Percentiles rank a stretch among this genome's conserved stretches.
phyloP scores from a whole-genome alignment of 2,113 vertebrate species.

The Hippocampus abdominalis region DNA sequence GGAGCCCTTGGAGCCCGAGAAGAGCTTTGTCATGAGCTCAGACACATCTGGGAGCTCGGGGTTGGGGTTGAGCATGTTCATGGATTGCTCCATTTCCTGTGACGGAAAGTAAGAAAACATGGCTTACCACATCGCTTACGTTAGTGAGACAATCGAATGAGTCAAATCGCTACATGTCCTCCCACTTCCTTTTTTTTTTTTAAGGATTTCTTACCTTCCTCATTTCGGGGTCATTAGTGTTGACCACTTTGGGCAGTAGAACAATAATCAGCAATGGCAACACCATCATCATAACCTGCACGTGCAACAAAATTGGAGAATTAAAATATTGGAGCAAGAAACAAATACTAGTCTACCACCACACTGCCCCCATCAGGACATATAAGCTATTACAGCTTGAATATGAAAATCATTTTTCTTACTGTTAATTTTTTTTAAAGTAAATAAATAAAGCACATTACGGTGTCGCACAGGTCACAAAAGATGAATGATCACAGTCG shows the following conservation, averaged over 20 bases:
- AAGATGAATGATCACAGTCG: background rate
- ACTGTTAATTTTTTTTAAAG: background rate
- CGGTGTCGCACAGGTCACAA: too few relatives aligned
- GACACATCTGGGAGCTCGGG: constrained; percentile 97
- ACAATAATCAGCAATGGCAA: constrained; percentile 96
- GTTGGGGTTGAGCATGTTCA: constrained; percentile 99
- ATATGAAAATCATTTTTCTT: background rate
- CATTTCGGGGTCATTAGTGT: constrained; percentile 98
- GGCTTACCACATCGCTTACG: background rate
- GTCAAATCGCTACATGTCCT: background rate
- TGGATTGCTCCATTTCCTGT: constrained; percentile 99
- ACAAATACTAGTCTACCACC: background rate
- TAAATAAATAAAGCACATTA: too few relatives aligned
- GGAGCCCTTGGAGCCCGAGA: constrained; percentile 91
- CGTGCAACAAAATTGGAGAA: background rate
- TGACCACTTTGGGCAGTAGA: constrained; percentile 95
- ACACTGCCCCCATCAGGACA: background rate
- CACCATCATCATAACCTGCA: constrained; percentile 99
- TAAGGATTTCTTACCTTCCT: constrained; percentile 80
- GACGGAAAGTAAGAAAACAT: background rate
- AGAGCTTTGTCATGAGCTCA: constrained; percentile 98
- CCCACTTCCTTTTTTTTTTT: too few relatives aligned
- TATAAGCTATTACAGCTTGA: background rate
- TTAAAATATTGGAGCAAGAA: background rate
- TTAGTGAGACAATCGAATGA: background rate